These are phyloP conservation scores for Elgonia sp. DNA, from an alignment of 2,888 invertebrate genomes.

Conservation along the genomic window DNA sequence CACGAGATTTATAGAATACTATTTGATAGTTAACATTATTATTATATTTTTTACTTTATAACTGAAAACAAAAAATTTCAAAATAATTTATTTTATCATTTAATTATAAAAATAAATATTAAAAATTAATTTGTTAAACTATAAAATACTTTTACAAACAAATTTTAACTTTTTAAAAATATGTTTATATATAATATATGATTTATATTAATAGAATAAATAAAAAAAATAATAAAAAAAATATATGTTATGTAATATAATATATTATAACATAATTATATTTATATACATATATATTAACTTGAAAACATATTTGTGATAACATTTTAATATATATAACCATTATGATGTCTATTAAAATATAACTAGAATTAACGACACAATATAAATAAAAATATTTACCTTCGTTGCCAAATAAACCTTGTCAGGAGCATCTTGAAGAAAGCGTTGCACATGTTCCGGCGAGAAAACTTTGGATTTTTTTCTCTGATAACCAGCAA, in stretches of 20 bases:
- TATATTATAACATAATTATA: conserved; percentile 1
- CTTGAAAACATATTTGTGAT: background rate
- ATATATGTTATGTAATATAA: background rate
- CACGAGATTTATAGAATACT: no score
- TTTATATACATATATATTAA: background rate
- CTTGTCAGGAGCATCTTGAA: conserved; percentile 11
- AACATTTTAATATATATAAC: background rate
- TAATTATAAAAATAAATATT: no score
- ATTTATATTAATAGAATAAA: background rate
- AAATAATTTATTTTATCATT: no score
- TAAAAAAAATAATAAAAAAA: background rate
- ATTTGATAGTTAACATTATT: no score
- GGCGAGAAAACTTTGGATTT: conserved; percentile 51
- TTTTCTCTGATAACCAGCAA: conserved; percentile 42
- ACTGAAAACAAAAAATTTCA: no score
- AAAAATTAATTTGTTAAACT: no score
- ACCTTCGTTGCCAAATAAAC: conserved; percentile 41
- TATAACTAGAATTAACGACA: background rate
- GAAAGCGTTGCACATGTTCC: conserved; percentile 38
- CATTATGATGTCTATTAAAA: background rate
- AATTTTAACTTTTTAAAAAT: no score
- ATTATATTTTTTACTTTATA: no score
- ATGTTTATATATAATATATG: no score
- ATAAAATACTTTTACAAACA: no score
- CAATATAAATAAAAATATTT: background rate